Percentiles rank a stretch among this genome's conserved stretches.
Evolutionary conservation across 2,888 invertebrate genomes (phyloP).

Genomic region (Drosophila suboccidentalis): DNA sequence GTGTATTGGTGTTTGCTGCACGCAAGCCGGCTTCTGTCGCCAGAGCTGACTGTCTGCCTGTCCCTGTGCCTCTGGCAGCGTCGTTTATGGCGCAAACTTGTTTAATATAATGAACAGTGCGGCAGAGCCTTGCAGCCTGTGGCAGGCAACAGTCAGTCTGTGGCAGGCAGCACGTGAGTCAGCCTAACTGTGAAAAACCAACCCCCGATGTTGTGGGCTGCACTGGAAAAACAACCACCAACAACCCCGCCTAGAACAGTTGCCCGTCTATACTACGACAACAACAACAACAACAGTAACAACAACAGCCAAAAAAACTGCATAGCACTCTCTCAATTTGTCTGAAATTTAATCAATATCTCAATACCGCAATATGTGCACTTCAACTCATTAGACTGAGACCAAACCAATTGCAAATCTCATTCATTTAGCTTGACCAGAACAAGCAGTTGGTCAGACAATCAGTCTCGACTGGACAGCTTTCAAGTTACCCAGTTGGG

Average conservation of each 20-base stretch:
- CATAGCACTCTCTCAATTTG: slow-evolving; percentile 36
- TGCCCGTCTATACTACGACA: slow-evolving; percentile 17
- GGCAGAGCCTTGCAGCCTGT: slow-evolving; percentile 53
- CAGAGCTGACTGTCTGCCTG: slow-evolving; percentile 18
- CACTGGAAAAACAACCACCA: slow-evolving; percentile 72
- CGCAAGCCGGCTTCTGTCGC: slow-evolving; percentile 60
- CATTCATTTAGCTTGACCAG: slow-evolving; percentile 65
- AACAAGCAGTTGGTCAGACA: slow-evolving; percentile 46
- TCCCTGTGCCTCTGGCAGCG: slow-evolving; percentile 65
- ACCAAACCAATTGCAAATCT: slow-evolving; percentile 29
- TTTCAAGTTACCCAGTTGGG: slow-evolving; percentile 10
- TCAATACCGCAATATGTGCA: slow-evolving; percentile 12
- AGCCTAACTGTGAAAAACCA: slow-evolving; percentile 63
- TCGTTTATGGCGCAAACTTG: slow-evolving; percentile 79
- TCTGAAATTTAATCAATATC: slow-evolving; percentile 49
- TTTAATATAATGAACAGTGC: slow-evolving; percentile 79
- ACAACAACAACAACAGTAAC: neutral
- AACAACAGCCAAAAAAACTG: slow-evolving; percentile 7
- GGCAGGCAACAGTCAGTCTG: slow-evolving; percentile 25
- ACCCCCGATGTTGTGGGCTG: slow-evolving; percentile 54
- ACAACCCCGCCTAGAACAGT: slow-evolving; percentile 32
- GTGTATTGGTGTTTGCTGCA: slow-evolving; percentile 33
- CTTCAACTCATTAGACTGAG: slow-evolving; percentile 46
- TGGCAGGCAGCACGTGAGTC: slow-evolving; percentile 73
- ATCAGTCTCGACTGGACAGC: neutral